Evolutionary conservation across 2,888 invertebrate species (phyloP), one percentile per base, ranked within the genome.

Genomic region (Lymantria monacha): DNA sequence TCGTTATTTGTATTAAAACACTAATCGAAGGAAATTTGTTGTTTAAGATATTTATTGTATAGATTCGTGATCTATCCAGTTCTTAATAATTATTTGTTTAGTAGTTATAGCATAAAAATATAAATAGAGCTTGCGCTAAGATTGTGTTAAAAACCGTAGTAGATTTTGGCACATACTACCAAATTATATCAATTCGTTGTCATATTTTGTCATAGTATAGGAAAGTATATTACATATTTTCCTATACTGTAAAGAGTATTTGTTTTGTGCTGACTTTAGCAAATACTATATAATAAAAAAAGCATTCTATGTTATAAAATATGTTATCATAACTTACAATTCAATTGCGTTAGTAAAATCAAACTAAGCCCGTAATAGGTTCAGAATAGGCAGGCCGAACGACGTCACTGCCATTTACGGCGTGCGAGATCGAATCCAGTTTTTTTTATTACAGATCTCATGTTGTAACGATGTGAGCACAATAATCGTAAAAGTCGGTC

Each of bases 401-500:
- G 36, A 49, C 57, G 55, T 57, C 58, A 55, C 55, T 54, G 62
- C 64, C 66, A 64, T 77, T 79, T 76, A 77, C 66, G 68, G 71
- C 62, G 62, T 59, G 65, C 61, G 68, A 78, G 72, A 77, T 78
- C 74, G 74, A 73, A 74, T 72, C 70, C 72, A 77, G 71, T 72
- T 69, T 78, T 74, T 75, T 85, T 82, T 81, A 83, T 81, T 71
- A 74, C 76, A 74, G 75, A 77, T 76, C 74, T 75, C 76, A 74
- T 82, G 79, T 83, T 81, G 80, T 82, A 70, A 76, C 81, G 76
- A 81, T 76, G 78, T 79, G 76, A 78, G 79, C 72, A 84, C 86
- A 87, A 90, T 90, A 90, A 87, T 83, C 89, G 85, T 90, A 89
- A 90, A 91, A 87, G 76, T 72, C 70, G 73, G 74, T 72, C 83